phyloP scores from a whole-genome alignment of 2,888 invertebrate species.

The Leuctra nigra region DNA sequence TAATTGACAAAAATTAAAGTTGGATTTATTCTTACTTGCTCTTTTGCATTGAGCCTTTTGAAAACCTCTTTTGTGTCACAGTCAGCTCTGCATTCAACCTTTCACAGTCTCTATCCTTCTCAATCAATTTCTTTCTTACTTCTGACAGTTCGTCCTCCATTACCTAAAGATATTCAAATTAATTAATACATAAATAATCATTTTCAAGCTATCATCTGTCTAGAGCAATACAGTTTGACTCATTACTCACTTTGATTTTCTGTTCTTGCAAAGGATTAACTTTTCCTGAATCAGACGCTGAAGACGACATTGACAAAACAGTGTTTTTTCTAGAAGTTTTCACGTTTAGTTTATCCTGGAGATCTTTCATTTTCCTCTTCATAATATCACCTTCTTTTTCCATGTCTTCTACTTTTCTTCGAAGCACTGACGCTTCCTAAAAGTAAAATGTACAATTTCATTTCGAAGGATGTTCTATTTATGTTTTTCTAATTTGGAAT shows the following conservation, averaged over 20 bases:
- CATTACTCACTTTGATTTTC: conserved; percentile 51
- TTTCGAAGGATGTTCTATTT: too few relatives aligned
- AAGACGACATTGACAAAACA: conserved; percentile 26
- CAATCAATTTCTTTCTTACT: conserved; percentile 66
- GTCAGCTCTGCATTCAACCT: conserved; percentile 65
- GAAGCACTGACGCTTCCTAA: conserved; percentile 72
- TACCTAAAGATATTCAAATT: conserved; percentile 40
- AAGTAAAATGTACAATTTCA: too few relatives aligned
- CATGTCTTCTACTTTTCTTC: conserved; percentile 76
- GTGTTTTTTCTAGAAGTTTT: conserved; percentile 36
- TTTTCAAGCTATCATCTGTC: too few relatives aligned
- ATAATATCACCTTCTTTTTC: conserved; percentile 71
- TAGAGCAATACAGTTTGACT: neutral
- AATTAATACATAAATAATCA: neutral
- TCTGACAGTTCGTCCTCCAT: conserved; percentile 68
- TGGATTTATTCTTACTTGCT: conserved; percentile 48
- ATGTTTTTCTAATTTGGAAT: too few relatives aligned
- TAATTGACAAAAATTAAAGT: conserved; percentile 21
- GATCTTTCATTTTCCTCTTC: conserved; percentile 67
- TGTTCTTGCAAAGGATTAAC: conserved; percentile 51
- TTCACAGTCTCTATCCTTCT: conserved; percentile 77
- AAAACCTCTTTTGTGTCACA: conserved; percentile 50
- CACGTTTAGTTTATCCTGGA: conserved; percentile 61
- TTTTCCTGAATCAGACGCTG: conserved; percentile 35
- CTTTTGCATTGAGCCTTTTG: conserved; percentile 54